Conservation (phyloP, 2,113 vertebrate species). For the Apaloderma vittatum region DNA sequence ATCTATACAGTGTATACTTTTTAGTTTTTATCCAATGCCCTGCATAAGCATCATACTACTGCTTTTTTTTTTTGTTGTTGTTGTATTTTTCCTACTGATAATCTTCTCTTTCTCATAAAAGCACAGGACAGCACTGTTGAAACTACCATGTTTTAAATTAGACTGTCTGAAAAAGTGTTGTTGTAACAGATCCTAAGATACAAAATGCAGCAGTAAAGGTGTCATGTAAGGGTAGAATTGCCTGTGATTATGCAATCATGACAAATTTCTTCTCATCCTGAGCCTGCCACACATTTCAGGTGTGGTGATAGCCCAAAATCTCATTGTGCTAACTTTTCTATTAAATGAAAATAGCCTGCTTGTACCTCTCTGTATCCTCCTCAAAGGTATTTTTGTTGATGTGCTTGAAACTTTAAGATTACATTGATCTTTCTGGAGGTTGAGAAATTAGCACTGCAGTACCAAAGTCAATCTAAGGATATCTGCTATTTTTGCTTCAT, state of each 20-base stretch:
- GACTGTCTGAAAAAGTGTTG: background rate
- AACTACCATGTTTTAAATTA: background rate
- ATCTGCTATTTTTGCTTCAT: slow-evolving; percentile 34
- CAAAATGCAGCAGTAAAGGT: background rate
- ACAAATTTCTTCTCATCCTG: background rate
- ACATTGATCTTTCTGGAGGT: background rate
- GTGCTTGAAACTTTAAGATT: slow-evolving; percentile 1
- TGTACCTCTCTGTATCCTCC: background rate
- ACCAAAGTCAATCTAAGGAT: slow-evolving; percentile 20
- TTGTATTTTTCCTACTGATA: background rate
- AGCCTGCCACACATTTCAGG: background rate
- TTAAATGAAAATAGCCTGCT: background rate
- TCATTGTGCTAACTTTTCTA: background rate
- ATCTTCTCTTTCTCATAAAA: background rate
- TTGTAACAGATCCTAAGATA: background rate
- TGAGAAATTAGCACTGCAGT: slow-evolving; percentile 4
- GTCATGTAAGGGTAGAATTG: background rate
- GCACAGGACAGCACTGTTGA: background rate
- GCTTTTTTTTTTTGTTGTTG: background rate
- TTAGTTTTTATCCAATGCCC: background rate
- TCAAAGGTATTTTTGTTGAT: background rate
- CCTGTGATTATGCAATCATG: background rate
- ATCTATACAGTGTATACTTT: background rate
- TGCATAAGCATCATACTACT: background rate
- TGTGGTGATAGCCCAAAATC: background rate